phyloP scores from a whole-genome alignment of 2,797 vertebrate species.

The Notamacropus eugenii region DNA sequence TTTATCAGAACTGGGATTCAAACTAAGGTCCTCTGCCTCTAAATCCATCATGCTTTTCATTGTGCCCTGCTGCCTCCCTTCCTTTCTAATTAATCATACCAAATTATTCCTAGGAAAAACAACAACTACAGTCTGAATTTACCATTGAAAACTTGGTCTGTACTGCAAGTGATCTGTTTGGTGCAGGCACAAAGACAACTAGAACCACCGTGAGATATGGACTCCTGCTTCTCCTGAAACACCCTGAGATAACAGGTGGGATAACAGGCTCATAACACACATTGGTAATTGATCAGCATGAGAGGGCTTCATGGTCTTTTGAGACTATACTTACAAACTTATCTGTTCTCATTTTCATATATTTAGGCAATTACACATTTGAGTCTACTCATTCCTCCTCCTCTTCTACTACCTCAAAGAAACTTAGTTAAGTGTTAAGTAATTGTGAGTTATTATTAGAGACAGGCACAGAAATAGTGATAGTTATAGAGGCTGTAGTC shows the following conservation, averaged over 20 bases:
- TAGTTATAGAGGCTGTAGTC: background rate
- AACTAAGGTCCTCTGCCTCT: background rate
- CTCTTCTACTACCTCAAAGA: background rate
- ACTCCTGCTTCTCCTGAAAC: conserved; percentile 76
- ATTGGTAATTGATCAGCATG: background rate
- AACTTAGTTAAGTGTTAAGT: background rate
- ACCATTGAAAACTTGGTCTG: conserved; percentile 48
- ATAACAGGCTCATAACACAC: background rate
- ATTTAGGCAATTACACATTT: background rate
- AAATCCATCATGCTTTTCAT: background rate
- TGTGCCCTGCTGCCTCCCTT: background rate
- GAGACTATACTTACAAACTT: background rate
- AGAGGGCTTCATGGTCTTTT: background rate
- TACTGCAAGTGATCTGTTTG: conserved; percentile 66
- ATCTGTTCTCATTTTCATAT: background rate
- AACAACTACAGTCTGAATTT: conserved; percentile 45
- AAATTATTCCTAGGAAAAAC: conserved; percentile 71
- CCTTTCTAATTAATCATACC: conserved; percentile 2
- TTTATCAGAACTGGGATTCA: background rate
- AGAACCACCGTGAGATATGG: conserved; percentile 75
- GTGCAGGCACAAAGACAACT: conserved; percentile 73
- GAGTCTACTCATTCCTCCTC: background rate
- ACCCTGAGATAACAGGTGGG: conserved; percentile 67
- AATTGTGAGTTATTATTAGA: background rate
- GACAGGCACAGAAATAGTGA: too few species aligned